Conservation (phyloP, 1,140 invertebrate genomes). For the Heliconius melpomene region DNA sequence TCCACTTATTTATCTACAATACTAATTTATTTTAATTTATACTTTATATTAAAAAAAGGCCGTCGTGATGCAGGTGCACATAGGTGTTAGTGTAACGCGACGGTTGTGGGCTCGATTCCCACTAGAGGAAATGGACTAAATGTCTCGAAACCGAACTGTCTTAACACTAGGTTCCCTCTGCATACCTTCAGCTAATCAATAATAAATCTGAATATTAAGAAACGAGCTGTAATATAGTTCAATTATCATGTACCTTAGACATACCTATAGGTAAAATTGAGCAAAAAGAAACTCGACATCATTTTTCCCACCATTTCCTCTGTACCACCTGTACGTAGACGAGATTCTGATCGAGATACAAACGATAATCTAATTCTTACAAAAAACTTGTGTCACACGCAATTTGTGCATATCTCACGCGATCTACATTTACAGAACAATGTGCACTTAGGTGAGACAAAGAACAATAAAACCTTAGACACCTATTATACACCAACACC, state of each 20-base stretch:
- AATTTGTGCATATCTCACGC: slow-evolving; percentile 26
- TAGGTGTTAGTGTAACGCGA: no score
- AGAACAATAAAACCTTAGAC: slow-evolving; percentile 29
- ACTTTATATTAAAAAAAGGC: no score
- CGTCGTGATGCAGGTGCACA: no score
- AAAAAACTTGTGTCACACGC: slow-evolving; percentile 4
- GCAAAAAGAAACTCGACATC: background rate
- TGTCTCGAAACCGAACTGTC: no score
- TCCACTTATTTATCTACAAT: no score
- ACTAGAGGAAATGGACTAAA: no score
- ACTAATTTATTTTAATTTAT: no score
- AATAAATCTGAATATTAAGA: no score
- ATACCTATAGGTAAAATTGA: background rate
- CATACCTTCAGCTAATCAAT: no score
- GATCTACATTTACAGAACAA: slow-evolving; percentile 31
- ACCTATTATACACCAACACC: slow-evolving; percentile 7
- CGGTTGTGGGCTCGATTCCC: no score
- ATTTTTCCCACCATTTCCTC: background rate
- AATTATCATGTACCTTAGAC: background rate
- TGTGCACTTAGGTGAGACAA: slow-evolving; percentile 24
- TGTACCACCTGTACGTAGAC: background rate
- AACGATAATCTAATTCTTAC: background rate
- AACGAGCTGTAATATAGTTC: no score
- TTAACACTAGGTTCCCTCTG: no score
- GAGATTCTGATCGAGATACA: slow-evolving; percentile 12